These are phyloP conservation scores for Nothoprocta pentlandii DNA, from an alignment of 2,113 vertebrate species.

Conservation along the genomic window DNA sequence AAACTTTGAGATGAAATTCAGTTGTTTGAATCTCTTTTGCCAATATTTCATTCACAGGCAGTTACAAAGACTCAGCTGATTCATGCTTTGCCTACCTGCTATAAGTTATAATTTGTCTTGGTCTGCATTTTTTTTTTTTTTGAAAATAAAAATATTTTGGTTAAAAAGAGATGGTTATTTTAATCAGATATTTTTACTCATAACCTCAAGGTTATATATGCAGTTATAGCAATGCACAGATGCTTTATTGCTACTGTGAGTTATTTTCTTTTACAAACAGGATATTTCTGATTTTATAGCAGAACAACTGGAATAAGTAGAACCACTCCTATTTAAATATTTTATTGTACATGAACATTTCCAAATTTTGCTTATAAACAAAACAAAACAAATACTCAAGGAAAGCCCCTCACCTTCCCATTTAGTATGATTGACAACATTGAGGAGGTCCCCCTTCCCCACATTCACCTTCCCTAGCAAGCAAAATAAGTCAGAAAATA, in stretches of 20 bases:
- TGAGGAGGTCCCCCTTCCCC: neutral
- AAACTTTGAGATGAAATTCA: neutral
- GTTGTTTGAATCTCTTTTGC: neutral
- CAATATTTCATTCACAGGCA: neutral
- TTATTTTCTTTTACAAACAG: neutral
- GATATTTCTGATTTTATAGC: neutral
- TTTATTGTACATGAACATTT: neutral
- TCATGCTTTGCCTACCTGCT: neutral
- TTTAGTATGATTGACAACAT: neutral
- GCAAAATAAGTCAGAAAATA: conserved; percentile 35
- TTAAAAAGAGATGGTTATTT: neutral
- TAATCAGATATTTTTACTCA: neutral
- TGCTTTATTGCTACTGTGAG: neutral
- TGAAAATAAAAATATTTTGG: neutral
- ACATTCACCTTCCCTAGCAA: neutral
- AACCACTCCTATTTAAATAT: neutral
- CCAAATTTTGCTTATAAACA: neutral
- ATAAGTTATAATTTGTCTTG: neutral
- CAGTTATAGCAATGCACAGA: neutral
- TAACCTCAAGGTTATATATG: neutral
- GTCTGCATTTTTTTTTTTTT: neutral
- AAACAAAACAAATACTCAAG: neutral
- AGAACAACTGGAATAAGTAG: neutral
- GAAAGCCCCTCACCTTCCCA: neutral
- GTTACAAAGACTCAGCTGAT: neutral